Percentiles rank a stretch among this genome's conserved stretches.
These are phyloP conservation scores for Mycogona germanica DNA, from an alignment of 2,888 invertebrate species.

Conservation along the genomic window DNA sequence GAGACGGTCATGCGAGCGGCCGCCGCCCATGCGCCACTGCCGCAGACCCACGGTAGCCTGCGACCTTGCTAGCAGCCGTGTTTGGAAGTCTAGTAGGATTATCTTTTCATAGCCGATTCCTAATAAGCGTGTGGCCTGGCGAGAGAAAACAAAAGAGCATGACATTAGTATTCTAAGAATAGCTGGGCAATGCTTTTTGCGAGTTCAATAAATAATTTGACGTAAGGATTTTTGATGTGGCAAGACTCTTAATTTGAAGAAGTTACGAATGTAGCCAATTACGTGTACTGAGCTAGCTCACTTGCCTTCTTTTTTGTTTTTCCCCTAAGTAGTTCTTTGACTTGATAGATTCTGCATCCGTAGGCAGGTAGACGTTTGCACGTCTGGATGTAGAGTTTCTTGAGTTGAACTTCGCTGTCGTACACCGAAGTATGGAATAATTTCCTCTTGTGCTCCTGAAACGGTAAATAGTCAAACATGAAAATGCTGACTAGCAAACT, in stretches of 20 bases:
- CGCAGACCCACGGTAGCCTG: constrained; percentile 44
- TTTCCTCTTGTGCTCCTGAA: constrained; percentile 48
- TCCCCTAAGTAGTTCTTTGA: constrained; percentile 47
- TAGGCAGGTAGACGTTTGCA: constrained; percentile 47
- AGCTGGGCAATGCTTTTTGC: background rate
- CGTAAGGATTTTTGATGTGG: background rate
- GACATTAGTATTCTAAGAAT: background rate
- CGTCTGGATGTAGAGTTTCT: constrained; percentile 49
- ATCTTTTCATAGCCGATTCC: constrained; percentile 45
- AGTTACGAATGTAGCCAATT: background rate
- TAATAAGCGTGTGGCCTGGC: constrained; percentile 43
- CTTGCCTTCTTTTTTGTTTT: constrained; percentile 47
- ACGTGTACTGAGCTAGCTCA: background rate
- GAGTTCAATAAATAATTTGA: background rate
- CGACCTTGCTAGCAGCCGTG: constrained; percentile 42
- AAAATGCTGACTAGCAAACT: no score
- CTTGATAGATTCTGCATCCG: constrained; percentile 47
- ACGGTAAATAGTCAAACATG: background rate
- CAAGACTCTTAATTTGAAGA: no score
- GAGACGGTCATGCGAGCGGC: constrained; percentile 46
- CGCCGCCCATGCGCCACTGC: constrained; percentile 49
- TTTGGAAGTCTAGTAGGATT: constrained; percentile 46
- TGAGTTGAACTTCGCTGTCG: constrained; percentile 48
- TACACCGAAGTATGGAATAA: constrained; percentile 49
- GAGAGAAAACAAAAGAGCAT: constrained; percentile 12